Evolutionary conservation across 2,888 invertebrate genomes (phyloP).

Genomic region (Galeopsomyia nigrocyanea): DNA sequence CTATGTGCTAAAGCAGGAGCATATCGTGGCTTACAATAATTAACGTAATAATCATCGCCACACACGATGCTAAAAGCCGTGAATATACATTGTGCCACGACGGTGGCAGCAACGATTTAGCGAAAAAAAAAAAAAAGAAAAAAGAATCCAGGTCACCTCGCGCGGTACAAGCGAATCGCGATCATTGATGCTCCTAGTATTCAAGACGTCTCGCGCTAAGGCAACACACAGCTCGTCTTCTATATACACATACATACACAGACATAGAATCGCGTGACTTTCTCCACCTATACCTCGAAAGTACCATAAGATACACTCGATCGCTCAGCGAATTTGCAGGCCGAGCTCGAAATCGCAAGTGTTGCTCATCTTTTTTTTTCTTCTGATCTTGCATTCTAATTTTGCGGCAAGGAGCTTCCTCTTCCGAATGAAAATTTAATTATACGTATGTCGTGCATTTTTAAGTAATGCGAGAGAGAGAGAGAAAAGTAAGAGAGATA

Average conservation of each 20-base stretch:
- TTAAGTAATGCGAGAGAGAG: conserved; percentile 4
- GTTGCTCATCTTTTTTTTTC: not conserved
- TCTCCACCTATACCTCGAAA: conserved; percentile 58
- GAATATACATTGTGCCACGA: too few relatives aligned
- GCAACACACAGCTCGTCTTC: not conserved
- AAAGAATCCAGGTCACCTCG: conserved; percentile 35
- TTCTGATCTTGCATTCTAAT: too few relatives aligned
- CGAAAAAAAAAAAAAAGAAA: conserved; percentile 24
- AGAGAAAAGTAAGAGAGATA: not conserved
- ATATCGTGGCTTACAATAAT: too few relatives aligned
- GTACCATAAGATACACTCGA: conserved; percentile 50
- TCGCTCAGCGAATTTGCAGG: not conserved
- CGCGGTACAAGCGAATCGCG: conserved; percentile 43
- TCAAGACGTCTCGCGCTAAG: conserved; percentile 47
- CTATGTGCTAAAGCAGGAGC: too few relatives aligned
- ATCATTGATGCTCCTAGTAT: conserved; percentile 54
- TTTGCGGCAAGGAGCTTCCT: not conserved
- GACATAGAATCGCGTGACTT: conserved; percentile 50
- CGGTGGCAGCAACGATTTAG: not conserved
- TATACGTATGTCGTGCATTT: not conserved
- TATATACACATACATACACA: not conserved
- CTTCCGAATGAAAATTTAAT: not conserved
- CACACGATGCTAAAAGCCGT: too few relatives aligned
- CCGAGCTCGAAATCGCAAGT: conserved; percentile 18
- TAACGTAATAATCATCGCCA: too few relatives aligned